Evolutionary conservation across 2,888 invertebrate species (phyloP).

Genomic region (Melieria crassipennis): DNA sequence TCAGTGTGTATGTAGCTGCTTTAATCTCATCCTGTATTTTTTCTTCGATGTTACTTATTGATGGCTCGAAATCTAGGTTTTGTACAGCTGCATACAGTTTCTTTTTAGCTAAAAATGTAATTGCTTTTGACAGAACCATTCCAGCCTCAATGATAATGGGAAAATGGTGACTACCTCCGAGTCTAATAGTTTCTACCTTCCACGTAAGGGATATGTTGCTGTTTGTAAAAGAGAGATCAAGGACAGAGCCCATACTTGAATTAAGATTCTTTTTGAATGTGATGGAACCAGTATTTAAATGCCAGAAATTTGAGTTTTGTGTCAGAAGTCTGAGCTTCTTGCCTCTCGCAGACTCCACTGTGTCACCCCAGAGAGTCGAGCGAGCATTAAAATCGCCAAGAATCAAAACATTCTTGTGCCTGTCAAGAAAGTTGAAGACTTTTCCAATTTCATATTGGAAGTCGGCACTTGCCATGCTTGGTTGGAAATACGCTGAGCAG

Average conservation of each 20-base stretch:
- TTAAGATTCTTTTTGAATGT: not conserved
- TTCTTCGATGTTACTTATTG: not conserved
- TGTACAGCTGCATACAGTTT: not conserved
- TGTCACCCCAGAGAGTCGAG: conserved; percentile 16
- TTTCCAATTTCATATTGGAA: conserved; percentile 1
- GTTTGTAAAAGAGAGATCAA: not conserved
- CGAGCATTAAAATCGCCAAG: conserved; percentile 20
- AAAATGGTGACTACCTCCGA: conserved; percentile 13
- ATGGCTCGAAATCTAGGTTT: not conserved
- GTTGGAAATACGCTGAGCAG: conserved; percentile 16
- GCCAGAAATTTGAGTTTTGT: not conserved
- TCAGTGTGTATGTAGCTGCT: not conserved
- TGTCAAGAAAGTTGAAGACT: conserved; percentile 1
- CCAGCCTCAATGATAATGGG: not conserved
- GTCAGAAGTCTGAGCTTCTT: not conserved
- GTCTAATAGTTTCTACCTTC: not conserved
- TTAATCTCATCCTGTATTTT: not conserved
- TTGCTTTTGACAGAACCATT: no score
- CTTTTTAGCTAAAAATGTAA: not conserved
- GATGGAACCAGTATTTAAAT: not conserved
- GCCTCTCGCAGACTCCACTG: not conserved
- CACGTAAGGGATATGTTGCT: not conserved
- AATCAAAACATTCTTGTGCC: conserved; percentile 9
- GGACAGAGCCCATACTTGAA: not conserved
- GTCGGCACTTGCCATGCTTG: not conserved